phyloP scores from a whole-genome alignment of 2,113 vertebrate species.

The Aphyosemion australe region DNA sequence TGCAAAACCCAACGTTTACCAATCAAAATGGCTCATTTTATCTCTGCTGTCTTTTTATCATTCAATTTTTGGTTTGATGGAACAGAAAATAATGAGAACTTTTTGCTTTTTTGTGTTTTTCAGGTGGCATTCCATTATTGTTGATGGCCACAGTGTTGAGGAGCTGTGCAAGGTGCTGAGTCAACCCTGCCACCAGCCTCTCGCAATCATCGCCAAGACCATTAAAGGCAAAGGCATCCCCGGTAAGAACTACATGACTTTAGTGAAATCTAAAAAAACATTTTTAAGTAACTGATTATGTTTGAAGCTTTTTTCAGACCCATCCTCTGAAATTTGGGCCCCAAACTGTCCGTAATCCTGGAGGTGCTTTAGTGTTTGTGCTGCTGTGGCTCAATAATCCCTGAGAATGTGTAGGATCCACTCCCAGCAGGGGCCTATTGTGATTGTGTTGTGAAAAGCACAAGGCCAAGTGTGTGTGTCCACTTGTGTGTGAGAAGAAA shows the following conservation, averaged over 20 bases:
- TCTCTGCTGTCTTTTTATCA: neutral
- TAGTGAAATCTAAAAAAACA: too few relatives aligned
- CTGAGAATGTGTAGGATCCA: slow-evolving; percentile 76
- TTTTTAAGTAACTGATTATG: too few relatives aligned
- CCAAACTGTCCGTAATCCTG: slow-evolving; percentile 47
- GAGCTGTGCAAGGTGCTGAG: slow-evolving; percentile 93
- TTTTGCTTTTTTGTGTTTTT: slow-evolving; percentile 9
- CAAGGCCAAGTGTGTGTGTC: slow-evolving; percentile 23
- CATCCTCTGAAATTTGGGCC: neutral
- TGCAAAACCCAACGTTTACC: neutral
- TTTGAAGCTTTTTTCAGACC: neutral
- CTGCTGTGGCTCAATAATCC: slow-evolving; percentile 84
- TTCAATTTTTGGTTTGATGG: neutral
- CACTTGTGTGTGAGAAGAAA: slow-evolving; percentile 20
- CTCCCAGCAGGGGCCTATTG: slow-evolving; percentile 28
- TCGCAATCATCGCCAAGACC: slow-evolving; percentile 92
- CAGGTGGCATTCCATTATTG: slow-evolving; percentile 91
- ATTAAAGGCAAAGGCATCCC: slow-evolving; percentile 92
- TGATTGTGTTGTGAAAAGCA: slow-evolving; percentile 38
- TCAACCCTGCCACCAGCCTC: slow-evolving; percentile 89
- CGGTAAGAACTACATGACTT: slow-evolving; percentile 73
- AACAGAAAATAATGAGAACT: neutral
- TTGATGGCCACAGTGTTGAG: slow-evolving; percentile 95
- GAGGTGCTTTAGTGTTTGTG: slow-evolving; percentile 46
- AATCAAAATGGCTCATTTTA: neutral